Percentiles rank a stretch among this genome's conserved stretches.
Evolutionary conservation across 2,113 vertebrate species (phyloP).

Genomic region (Zapus hudsonius): DNA sequence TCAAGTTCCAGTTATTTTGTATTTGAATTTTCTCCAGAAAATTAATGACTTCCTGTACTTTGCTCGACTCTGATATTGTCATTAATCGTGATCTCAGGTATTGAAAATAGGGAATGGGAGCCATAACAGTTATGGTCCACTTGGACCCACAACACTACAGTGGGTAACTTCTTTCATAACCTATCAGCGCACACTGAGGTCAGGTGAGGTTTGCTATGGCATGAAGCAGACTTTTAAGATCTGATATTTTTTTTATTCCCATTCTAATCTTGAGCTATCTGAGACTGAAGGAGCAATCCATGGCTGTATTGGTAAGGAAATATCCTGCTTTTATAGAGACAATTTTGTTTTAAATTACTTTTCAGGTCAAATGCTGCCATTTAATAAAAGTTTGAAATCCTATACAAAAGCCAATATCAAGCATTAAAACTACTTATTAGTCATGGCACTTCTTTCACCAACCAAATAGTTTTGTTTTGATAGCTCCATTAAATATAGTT

Average conservation of each 20-base stretch:
- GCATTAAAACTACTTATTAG: conserved; percentile 73
- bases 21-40: neutral
- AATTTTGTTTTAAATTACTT: conserved; percentile 77
- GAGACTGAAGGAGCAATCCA: conserved; percentile 49
- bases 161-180: neutral
- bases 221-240: neutral
- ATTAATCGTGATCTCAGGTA: neutral
- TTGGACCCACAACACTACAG: neutral
- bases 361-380: conserved; percentile 58
- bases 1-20: neutral
- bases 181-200: neutral
- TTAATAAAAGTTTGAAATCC: conserved; percentile 62
- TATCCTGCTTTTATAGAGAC: conserved; percentile 61
- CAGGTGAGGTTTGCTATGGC: neutral
- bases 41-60: neutral
- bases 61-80: neutral
- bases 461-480: conserved; percentile 50
- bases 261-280: conserved; percentile 43
- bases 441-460: conserved; percentile 33
- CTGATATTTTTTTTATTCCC: conserved; percentile 7
- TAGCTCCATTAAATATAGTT: conserved; percentile 47
- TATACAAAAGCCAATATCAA: conserved; percentile 64
- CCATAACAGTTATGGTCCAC: neutral
- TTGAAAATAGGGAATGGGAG: neutral
- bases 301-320: conserved; percentile 21